Evolutionary conservation across 2,888 invertebrate genomes (phyloP).

Genomic region (Watsonalla cultraria): DNA sequence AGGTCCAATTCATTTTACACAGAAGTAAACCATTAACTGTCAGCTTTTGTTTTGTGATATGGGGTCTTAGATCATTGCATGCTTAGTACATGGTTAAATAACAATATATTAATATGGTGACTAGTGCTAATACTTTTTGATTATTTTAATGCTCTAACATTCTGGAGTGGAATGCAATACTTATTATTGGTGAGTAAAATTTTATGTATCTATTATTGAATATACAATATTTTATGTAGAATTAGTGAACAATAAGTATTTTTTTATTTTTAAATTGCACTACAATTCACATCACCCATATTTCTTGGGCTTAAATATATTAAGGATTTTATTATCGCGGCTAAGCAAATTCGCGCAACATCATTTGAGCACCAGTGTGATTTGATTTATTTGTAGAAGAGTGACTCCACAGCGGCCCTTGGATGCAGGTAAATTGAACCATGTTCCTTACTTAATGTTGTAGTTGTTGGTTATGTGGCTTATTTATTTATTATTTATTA

Average conservation of each 20-base stretch:
- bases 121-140: slow-evolving; percentile 44
- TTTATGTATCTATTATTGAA: slow-evolving; percentile 41
- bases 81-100: slow-evolving; percentile 29
- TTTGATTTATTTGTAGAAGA: slow-evolving; percentile 46
- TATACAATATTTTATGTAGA: slow-evolving; percentile 23
- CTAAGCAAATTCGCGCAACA: slow-evolving; percentile 27
- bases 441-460: slow-evolving; percentile 40
- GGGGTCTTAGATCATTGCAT: slow-evolving; percentile 61
- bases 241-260: slow-evolving; percentile 30
- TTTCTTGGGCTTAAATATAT: slow-evolving; percentile 28
- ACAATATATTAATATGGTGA: slow-evolving; percentile 28
- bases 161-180: slow-evolving; percentile 42
- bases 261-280: slow-evolving; percentile 37
- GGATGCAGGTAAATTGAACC: slow-evolving; percentile 57
- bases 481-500: slow-evolving; percentile 74
- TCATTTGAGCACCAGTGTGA: slow-evolving; percentile 37
- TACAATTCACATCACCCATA: slow-evolving; percentile 43
- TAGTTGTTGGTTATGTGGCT: slow-evolving; percentile 74
- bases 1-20: slow-evolving; percentile 24
- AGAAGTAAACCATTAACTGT: slow-evolving; percentile 34
- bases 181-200: slow-evolving; percentile 55
- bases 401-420: slow-evolving; percentile 31
- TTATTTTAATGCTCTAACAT: slow-evolving; percentile 41
- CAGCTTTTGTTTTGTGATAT: slow-evolving; percentile 58
- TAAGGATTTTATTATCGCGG: slow-evolving; percentile 29